Base-by-base conservation (phyloP, 2,888 invertebrate genomes). In the Cinara cedri region DNA sequence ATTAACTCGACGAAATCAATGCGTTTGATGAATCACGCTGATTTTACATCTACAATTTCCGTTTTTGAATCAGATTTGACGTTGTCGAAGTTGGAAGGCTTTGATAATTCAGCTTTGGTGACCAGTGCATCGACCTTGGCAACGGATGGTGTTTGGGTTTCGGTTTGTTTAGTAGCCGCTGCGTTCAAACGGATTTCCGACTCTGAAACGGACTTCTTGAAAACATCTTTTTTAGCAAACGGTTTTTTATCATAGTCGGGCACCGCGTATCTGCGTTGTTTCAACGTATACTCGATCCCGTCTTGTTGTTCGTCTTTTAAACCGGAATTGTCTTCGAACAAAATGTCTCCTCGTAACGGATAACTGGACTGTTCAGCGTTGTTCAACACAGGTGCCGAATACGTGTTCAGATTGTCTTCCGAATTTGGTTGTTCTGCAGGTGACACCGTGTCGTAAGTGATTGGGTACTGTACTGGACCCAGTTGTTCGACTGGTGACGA, bases 321-420 rank as follows among this genome's bases (percentile, higher is more conserved):
- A 21, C 14, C 10, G 46, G 60, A 0, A 55, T 63, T 51, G 13
- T 16, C 16, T 9, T 9, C 51, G 21, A 16, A 42, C 42, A 26
- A 34, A 21, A 74, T 54, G 63, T 74, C 74, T 51, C 74, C 74
- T 0, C 74, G 51, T 16, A 16, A 21, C 42, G 62, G 42, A 11
- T 13, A 11, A 4, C 1, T n/a, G 54, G 63, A n/a, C 42, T 14
- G 60, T 44, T 51, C 51, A 13, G n/a, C 26, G 8, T 51, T n/a
- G 19, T 4, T 19, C 54, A n/a, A 19, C 9, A 14, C 49, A 1
- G 10, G 24, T 16, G 46, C 4, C 4, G 49, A 16, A 9, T 19
- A 19, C 54, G 19, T 11, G 19, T 54, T 19, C 19, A 34, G 6
- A 34, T 34, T 34, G 3, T 34, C 34, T 34, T 34, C 34, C 3